phyloP scores from a whole-genome alignment of 2,797 vertebrate genomes.

The Pithecia hirsuta region DNA sequence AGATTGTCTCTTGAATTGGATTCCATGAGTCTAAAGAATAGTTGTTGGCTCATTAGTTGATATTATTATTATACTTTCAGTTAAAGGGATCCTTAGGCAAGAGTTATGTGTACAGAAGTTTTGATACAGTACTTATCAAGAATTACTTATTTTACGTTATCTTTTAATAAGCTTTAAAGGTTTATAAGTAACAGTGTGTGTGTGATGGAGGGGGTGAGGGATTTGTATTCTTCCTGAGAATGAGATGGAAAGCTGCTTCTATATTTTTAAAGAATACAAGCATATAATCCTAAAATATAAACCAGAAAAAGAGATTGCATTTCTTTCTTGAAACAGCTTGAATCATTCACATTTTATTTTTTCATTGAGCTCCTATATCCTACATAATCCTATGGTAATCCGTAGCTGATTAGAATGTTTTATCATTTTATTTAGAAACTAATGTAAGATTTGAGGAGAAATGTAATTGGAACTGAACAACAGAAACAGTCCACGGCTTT shows the following conservation, averaged over 20 bases:
- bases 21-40: background rate
- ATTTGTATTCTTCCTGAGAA: background rate
- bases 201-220: background rate
- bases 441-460: background rate
- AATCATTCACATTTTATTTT: constrained; percentile 41
- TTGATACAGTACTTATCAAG: background rate
- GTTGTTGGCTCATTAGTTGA: background rate
- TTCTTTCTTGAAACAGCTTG: constrained; percentile 48
- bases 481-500: background rate
- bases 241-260: background rate
- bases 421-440: constrained; percentile 49
- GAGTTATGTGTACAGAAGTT: background rate
- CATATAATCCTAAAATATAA: constrained; percentile 27
- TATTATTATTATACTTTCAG: background rate
- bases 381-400: constrained; percentile 24
- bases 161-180: background rate
- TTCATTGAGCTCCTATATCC: background rate
- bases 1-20: background rate
- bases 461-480: background rate
- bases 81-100: background rate
- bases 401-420: constrained; percentile 46
- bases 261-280: constrained; percentile 41
- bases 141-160: background rate
- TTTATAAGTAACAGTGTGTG: background rate
- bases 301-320: constrained; percentile 4